Evolutionary conservation across 2,797 vertebrate genomes (phyloP), one percentile per base, ranked within the genome.

Genomic region (Microctenopoma lineatum): DNA sequence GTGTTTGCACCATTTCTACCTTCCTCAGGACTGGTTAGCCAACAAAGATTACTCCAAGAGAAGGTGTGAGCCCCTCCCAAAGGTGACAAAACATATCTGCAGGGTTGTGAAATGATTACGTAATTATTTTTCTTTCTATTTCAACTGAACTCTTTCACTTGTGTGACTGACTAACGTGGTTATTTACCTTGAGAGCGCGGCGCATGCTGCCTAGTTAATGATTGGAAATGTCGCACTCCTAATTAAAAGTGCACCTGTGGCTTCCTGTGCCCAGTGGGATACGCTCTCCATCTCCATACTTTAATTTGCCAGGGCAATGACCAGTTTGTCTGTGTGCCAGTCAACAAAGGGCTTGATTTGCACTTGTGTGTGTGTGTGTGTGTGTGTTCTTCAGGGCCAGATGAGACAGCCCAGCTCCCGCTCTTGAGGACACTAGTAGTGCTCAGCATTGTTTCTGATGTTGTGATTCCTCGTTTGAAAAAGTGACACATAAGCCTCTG

Each of bases 161-260:
- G 58, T 66, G 44, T 66, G 42, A 59, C 59, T 0, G 27, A 59
- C 57, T 48, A 76, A 75, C 78, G 29, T 51, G 77, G 64, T 71
- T 70, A 67, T 86, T 84, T 80, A 84, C 83, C 77, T 61, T 39
- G 61, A 83, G 68, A 80, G 64, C 7, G 27, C 29, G 25, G 52
- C 66, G 70, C 74, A 56, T n/a, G 59, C 82, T 69, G 52, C 73
- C 65, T 77, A 4, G 78, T 69, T 70, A 79, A 91, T 74, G 84
- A 75, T 62, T 58, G 72, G 48, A 89, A 87, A 87, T 73, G 85
- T 87, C 62, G 39, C 66, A 41, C 47, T 75, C 42, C 73, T 89
- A 84, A 90, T 92, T 89, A 89, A 89, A 87, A 87, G 83, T 66
- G 66, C 86, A 89, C 88, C 86, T 85, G 87, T 86, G 81, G 78